Evolutionary conservation across 1,140 invertebrate species (phyloP).

Genomic region (Hyposmocoma kahamanoa): DNA sequence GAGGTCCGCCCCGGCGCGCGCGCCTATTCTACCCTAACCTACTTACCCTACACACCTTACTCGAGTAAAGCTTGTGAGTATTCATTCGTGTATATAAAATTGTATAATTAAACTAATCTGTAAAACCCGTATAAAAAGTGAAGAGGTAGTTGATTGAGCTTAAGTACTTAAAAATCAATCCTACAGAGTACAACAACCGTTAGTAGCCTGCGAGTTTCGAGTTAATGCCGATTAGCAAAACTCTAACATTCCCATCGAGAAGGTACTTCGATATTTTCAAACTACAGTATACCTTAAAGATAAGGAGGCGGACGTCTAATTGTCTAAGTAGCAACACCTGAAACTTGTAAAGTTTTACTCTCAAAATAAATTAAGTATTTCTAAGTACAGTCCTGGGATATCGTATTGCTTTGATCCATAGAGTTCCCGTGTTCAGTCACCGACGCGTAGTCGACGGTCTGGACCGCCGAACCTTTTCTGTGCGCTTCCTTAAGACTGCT

Average conservation of each 20-base stretch:
- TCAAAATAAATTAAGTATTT: constrained; percentile 71
- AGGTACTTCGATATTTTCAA: constrained; percentile 31
- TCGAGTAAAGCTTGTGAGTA: constrained; percentile 72
- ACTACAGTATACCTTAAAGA: constrained; percentile 46
- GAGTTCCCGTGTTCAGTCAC: constrained; percentile 62
- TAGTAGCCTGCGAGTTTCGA: constrained; percentile 25
- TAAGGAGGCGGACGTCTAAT: constrained; percentile 63
- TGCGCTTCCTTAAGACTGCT: constrained; percentile 20
- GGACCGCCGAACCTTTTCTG: constrained; percentile 37
- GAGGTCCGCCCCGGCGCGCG: constrained; percentile 54
- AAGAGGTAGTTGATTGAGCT: constrained; percentile 71
- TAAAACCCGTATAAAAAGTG: constrained; percentile 72
- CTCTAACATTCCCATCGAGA: constrained; percentile 18
- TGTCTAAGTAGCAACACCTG: constrained; percentile 63
- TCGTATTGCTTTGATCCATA: constrained; percentile 50
- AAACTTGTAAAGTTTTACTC: constrained; percentile 63
- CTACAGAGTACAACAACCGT: constrained; percentile 53
- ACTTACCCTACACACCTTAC: constrained; percentile 60
- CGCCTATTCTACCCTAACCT: constrained; percentile 44
- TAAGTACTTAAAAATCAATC: constrained; percentile 67
- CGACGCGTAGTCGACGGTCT: constrained; percentile 46
- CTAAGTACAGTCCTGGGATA: constrained; percentile 69
- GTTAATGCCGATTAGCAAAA: constrained; percentile 19
- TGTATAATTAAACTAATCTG: constrained; percentile 72
- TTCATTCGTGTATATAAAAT: constrained; percentile 70